Evolutionary conservation across 2,888 invertebrate species (phyloP).

Genomic region (Rugalucina vietnamica): DNA sequence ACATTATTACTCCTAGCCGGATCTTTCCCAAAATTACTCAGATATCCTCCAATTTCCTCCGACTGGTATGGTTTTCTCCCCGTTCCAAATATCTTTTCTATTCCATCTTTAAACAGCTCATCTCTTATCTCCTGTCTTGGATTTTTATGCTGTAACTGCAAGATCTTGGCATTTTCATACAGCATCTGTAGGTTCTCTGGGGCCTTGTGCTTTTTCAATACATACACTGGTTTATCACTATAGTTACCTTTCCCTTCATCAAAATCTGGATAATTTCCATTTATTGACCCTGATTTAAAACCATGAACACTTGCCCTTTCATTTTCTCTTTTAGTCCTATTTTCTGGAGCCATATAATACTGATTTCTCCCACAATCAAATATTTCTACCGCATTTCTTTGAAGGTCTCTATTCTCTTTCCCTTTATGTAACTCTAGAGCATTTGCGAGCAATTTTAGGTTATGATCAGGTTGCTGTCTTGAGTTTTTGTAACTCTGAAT

Average conservation of each 20-base stretch:
- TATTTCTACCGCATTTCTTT: not conserved
- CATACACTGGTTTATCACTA: not conserved
- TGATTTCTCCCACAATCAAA: not conserved
- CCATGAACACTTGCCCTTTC: not conserved
- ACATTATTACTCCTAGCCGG: not conserved
- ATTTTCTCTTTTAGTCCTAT: not conserved
- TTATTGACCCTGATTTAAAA: not conserved
- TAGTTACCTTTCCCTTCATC: not conserved
- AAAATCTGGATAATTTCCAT: not conserved
- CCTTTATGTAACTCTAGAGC: not conserved
- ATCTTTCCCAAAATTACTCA: not conserved
- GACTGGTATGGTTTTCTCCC: not conserved
- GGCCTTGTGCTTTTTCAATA: not conserved
- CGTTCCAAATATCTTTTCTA: conserved; percentile 2
- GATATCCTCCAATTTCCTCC: not conserved
- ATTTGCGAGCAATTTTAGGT: not conserved
- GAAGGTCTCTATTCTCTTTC: not conserved
- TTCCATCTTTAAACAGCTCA: not conserved
- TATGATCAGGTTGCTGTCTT: not conserved
- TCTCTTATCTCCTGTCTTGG: not conserved
- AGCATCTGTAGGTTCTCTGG: conserved; percentile 5
- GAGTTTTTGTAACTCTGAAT: not conserved
- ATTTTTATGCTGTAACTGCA: not conserved
- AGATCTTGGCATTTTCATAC: conserved; percentile 2
- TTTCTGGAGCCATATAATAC: not conserved